Evolutionary conservation across 2,888 invertebrate genomes (phyloP).

Genomic region (Iselma pallidipennis): DNA sequence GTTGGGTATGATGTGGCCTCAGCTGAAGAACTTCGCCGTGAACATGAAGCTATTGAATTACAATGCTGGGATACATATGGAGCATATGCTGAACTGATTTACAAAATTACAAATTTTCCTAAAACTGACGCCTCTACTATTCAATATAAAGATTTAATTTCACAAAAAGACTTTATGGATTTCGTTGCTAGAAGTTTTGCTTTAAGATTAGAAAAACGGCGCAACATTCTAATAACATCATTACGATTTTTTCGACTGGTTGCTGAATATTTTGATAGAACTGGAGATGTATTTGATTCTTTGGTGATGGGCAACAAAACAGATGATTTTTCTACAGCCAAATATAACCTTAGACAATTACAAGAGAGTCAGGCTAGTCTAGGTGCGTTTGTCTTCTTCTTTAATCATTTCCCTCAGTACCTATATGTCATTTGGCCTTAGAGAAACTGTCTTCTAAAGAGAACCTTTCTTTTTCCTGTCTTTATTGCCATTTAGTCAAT

Average conservation of each 20-base stretch:
- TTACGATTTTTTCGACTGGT: conserved; percentile 75
- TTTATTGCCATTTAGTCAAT: too few species aligned
- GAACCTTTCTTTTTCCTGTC: too few species aligned
- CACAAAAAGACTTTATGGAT: conserved; percentile 81
- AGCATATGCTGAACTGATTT: conserved; percentile 75
- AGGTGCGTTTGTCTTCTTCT: conserved; percentile 55
- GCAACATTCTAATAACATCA: conserved; percentile 75
- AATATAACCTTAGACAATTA: conserved; percentile 61
- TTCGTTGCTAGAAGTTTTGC: conserved; percentile 80
- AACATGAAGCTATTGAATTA: conserved; percentile 75
- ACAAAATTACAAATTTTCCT: conserved; percentile 68
- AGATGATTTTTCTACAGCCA: conserved; percentile 63
- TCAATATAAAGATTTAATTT: conserved; percentile 66
- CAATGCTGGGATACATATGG: conserved; percentile 80
- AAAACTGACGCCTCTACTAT: conserved; percentile 51
- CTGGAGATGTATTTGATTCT: conserved; percentile 69
- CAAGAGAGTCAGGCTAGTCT: conserved; percentile 65
- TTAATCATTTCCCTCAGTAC: too few species aligned
- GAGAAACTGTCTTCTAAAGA: too few species aligned
- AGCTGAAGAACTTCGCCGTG: conserved; percentile 72
- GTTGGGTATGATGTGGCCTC: conserved; percentile 73
- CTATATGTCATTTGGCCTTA: too few species aligned
- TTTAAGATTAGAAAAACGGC: conserved; percentile 70
- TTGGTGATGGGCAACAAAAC: conserved; percentile 66
- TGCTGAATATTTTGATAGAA: conserved; percentile 71